These are phyloP conservation scores for Hyaena hyaena DNA, from an alignment of 2,113 vertebrate genomes.

Conservation along the genomic window DNA sequence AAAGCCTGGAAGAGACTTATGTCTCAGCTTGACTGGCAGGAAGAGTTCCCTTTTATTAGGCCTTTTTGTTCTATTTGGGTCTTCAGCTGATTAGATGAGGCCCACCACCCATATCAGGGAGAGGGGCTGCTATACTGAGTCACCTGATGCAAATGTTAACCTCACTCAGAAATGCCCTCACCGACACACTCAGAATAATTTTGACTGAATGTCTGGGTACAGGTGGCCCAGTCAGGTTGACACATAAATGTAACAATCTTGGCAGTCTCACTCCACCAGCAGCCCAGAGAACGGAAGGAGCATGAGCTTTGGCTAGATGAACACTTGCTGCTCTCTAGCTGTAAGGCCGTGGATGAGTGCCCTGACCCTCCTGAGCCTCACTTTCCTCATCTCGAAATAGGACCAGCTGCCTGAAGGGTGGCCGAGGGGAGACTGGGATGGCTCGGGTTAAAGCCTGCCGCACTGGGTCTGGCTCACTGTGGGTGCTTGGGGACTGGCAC, in stretches of 20 bases:
- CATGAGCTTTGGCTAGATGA: not conserved
- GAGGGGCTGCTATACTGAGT: not conserved
- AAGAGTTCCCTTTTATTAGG: not conserved
- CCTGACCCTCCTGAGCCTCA: not conserved
- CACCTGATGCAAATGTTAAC: not conserved
- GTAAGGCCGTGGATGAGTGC: not conserved
- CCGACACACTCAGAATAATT: not conserved
- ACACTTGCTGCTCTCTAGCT: not conserved
- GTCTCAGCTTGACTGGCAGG: not conserved
- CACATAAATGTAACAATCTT: not conserved
- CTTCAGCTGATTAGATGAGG: not conserved
- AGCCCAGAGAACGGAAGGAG: not conserved
- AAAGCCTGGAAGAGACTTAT: not conserved
- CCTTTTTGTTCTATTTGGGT: not conserved
- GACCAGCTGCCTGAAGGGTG: not conserved
- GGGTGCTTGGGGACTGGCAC: too few relatives aligned
- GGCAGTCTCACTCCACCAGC: not conserved
- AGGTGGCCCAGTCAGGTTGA: not conserved
- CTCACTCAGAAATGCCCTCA: not conserved
- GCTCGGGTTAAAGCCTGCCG: not conserved
- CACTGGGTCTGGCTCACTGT: not conserved
- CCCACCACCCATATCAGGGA: not conserved
- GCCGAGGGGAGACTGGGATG: not conserved
- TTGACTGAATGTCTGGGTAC: not conserved
- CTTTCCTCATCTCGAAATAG: not conserved